Percentiles rank a stretch among this genome's conserved stretches.
Conservation (phyloP, 2,888 invertebrate genomes). For the Leucophora obtusa region DNA sequence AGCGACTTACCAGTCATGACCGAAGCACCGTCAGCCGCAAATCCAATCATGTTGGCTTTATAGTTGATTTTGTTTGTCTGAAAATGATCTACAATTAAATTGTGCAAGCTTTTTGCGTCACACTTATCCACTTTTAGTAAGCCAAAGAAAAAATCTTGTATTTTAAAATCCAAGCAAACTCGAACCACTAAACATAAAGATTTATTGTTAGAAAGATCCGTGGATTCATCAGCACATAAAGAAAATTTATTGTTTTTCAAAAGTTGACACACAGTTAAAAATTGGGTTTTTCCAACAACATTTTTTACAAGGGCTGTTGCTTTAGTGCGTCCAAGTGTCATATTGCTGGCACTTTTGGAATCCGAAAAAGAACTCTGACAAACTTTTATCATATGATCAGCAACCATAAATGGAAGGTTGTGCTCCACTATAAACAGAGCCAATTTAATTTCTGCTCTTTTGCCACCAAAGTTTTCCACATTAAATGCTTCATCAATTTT, state of each 20-base stretch:
- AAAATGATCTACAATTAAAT: conserved; percentile 62
- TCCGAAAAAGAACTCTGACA: conserved; percentile 2
- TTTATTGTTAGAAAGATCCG: too few species aligned
- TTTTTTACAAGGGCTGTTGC: conserved; percentile 19
- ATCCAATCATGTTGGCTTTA: conserved; percentile 71
- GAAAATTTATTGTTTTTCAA: conserved; percentile 17
- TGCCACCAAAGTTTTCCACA: too few species aligned
- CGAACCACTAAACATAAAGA: too few species aligned
- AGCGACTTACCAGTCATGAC: conserved; percentile 71
- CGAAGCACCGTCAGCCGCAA: conserved; percentile 73
- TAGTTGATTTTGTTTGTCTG: conserved; percentile 67
- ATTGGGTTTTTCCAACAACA: neutral
- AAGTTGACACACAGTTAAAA: neutral
- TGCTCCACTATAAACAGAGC: too few species aligned
- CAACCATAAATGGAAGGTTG: too few species aligned
- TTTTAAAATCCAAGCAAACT: conserved; percentile 29
- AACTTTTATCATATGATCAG: too few species aligned
- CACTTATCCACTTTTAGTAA: conserved; percentile 59
- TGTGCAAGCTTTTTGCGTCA: conserved; percentile 62
- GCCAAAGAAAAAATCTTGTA: conserved; percentile 34
- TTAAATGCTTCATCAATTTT: too few species aligned
- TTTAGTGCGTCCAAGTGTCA: conserved; percentile 20
- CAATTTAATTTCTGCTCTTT: too few species aligned
- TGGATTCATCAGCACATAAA: conserved; percentile 19
- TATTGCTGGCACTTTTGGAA: neutral